These are phyloP conservation scores for Leptoclinus maculatus DNA, from an alignment of 2,797 vertebrate species.

Conservation along the genomic window DNA sequence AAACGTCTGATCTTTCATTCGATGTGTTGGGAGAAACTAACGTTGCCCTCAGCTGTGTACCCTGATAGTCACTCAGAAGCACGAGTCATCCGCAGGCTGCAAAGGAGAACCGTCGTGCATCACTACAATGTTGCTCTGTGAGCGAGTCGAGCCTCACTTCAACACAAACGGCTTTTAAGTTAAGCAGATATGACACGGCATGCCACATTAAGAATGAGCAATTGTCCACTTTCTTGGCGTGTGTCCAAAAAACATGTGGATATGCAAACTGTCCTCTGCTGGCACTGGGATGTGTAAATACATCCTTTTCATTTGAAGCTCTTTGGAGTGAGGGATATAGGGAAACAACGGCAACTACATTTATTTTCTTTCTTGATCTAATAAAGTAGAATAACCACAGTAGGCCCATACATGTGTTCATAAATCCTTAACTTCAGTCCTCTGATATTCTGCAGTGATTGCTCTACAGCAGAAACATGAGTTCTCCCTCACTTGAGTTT, in stretches of 20 bases:
- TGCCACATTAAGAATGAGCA: conserved; percentile 50
- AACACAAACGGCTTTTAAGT: conserved; percentile 61
- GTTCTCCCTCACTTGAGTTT: not conserved
- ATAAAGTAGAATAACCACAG: conserved; percentile 11
- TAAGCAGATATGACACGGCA: conserved; percentile 39
- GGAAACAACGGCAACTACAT: not conserved
- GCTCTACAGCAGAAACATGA: not conserved
- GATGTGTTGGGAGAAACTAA: conserved; percentile 52
- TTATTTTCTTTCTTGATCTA: conserved; percentile 9
- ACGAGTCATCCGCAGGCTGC: conserved; percentile 62
- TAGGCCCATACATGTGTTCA: not conserved
- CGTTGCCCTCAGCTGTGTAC: conserved; percentile 49
- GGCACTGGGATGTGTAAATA: conserved; percentile 26
- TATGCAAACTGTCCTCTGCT: conserved; percentile 22
- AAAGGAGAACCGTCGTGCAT: conserved; percentile 53
- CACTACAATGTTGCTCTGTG: conserved; percentile 50
- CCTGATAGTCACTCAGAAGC: conserved; percentile 37
- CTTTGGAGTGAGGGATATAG: conserved; percentile 4
- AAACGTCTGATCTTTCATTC: conserved; percentile 30
- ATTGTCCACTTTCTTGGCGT: conserved; percentile 39
- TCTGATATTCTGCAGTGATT: not conserved
- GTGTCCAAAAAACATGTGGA: conserved; percentile 24
- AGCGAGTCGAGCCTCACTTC: conserved; percentile 47
- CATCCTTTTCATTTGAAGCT: conserved; percentile 29
- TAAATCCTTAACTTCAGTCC: conserved; percentile 14